Conservation (phyloP, 1,140 invertebrate species). For the Pseudobourletiella spinata region DNA sequence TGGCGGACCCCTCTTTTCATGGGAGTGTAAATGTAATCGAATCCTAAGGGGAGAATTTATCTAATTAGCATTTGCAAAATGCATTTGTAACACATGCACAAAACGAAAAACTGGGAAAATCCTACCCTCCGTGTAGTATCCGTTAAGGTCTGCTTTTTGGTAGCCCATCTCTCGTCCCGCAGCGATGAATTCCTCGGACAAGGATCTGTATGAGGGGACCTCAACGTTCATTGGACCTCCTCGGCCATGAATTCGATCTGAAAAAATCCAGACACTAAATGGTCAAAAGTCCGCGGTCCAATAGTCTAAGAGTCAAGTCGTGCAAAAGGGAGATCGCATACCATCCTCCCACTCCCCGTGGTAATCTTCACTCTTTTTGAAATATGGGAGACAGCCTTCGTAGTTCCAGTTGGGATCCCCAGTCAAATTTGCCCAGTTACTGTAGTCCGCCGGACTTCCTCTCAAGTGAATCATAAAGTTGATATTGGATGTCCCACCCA, state of each 20-base stretch:
- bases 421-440: slow-evolving; percentile 48
- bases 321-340: no score
- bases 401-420: slow-evolving; percentile 50
- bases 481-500: slow-evolving; percentile 13
- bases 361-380: slow-evolving; percentile 69
- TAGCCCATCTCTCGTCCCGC: slow-evolving; percentile 12
- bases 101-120: no score
- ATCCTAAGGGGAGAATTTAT: no score
- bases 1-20: slow-evolving; percentile 11
- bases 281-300: no score
- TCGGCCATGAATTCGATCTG: slow-evolving; percentile 16
- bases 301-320: not conserved
- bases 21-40: slow-evolving; percentile 12
- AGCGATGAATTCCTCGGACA: slow-evolving; percentile 5
- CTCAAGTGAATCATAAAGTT: slow-evolving; percentile 18
- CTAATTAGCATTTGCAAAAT: no score
- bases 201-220: not conserved
- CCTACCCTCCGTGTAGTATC: slow-evolving; percentile 21
- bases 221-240: slow-evolving; percentile 14
- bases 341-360: slow-evolving; percentile 13
- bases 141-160: slow-evolving; percentile 14
- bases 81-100: no score
- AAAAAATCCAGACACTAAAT: not conserved
- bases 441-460: slow-evolving; percentile 46
- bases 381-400: slow-evolving; percentile 61